Evolutionary conservation across 2,113 vertebrate species (phyloP), one percentile per base, ranked within the genome.

Genomic region (Stigmatopora argus): DNA sequence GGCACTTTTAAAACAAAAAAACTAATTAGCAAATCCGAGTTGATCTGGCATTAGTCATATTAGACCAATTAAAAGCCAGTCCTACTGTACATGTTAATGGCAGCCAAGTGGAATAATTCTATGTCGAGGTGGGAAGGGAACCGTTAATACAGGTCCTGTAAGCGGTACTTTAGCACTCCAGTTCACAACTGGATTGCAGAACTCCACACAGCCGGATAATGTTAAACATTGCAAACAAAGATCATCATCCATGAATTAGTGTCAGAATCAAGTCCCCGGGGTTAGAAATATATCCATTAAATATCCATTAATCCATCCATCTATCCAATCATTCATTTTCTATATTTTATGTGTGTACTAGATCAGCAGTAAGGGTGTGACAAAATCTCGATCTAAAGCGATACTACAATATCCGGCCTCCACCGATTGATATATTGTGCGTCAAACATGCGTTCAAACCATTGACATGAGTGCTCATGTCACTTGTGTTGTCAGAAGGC

Each of bases 21-120:
- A 90, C 86, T 90, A 91, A 90, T 91, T 90, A 90, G 87, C 87
- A 85, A 87, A 91, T 87, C 87, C 87, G 89, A 90, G 89, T 90
- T 89, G 89, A 91, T 90, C 88, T 90, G 81, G 89, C 89, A 89
- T 90, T 88, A 87, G 84, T 89, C 86, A 87, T 88, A 90, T 88
- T 89, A 86, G 84, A 83, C 89, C 89, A 91, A 89, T 90, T 90
- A 90, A 88, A 89, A 89, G 75, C 78, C 74, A 78, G 80, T 84
- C 78, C 87, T 87, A 88, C 82, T 87, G 84, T 88, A 89, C 87
- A 89, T 90, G 87, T 86, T 90, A 91, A 91, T 90, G 86, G 88
- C 83, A 86, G 82, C 77, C 80, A 79, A 85, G 87, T 86, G 77
- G 85, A 90, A 90, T 90, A 92, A 90, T 90, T 89, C 89, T 89